phyloP scores from a whole-genome alignment of 64 coral and sea anemone genomes.

The Orbicella faveolata region DNA sequence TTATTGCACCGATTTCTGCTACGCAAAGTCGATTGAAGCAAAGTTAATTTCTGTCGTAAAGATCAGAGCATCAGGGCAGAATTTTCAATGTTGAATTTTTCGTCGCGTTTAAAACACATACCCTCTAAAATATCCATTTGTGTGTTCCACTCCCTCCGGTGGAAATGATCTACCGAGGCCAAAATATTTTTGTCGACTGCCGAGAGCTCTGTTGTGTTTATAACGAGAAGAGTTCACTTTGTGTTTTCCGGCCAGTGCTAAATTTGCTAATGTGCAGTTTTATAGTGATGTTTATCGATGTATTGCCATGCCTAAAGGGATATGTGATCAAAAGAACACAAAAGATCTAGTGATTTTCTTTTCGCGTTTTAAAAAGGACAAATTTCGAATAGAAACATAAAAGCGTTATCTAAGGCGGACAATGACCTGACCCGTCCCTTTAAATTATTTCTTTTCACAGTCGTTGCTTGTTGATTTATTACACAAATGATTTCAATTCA shows the following conservation, averaged over 20 bases:
- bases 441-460: conserved; percentile 40
- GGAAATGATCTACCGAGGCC: neutral
- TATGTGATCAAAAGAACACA: conserved; percentile 12
- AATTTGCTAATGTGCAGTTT: conserved; percentile 21
- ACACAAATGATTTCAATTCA: conserved; percentile 48
- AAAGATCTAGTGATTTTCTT: conserved; percentile 18
- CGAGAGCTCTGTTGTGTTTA: neutral
- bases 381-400: conserved; percentile 27
- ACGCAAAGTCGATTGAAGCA: neutral
- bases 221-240: neutral
- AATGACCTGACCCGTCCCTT: conserved; percentile 24
- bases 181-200: neutral
- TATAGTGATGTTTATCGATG: conserved; percentile 23
- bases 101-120: neutral
- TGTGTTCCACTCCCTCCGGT: neutral
- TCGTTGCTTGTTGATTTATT: conserved; percentile 21
- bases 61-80: neutral
- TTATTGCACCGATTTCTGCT: neutral
- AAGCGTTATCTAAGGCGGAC: conserved; percentile 28
- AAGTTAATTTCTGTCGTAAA: neutral
- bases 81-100: neutral
- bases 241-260: neutral
- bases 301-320: conserved; percentile 1
- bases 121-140: neutral
- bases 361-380: conserved; percentile 19